A percentile compares a stretch with the other conserved stretches of the same genome.
These are phyloP conservation scores for Todiramphus saurophagus DNA, from an alignment of 2,113 vertebrate species.

Conservation along the genomic window DNA sequence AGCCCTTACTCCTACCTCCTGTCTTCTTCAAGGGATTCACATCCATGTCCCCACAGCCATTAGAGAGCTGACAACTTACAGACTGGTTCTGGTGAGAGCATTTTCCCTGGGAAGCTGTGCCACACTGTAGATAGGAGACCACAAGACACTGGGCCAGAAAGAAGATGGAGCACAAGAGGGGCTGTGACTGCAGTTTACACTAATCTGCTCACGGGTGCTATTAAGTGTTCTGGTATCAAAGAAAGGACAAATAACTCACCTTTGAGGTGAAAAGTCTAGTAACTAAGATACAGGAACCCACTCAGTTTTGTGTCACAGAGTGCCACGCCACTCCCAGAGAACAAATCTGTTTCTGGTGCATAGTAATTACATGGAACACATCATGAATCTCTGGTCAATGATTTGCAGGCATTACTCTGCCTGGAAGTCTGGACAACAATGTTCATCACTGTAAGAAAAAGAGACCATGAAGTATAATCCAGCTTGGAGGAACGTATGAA, in stretches of 20 bases:
- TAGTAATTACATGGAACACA: neutral
- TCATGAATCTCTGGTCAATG: neutral
- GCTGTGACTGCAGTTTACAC: neutral
- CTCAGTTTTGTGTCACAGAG: neutral
- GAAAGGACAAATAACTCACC: neutral
- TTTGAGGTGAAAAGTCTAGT: neutral
- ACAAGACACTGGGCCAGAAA: neutral
- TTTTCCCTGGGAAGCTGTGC: neutral
- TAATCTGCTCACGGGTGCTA: neutral
- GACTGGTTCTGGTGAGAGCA: neutral
- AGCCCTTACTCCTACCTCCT: neutral
- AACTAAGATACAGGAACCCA: neutral
- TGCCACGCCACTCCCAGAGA: neutral
- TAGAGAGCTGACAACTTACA: neutral
- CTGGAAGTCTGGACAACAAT: neutral
- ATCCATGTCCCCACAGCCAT: fast-evolving
- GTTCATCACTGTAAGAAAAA: neutral
- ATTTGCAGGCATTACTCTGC: neutral
- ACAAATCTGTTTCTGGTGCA: neutral
- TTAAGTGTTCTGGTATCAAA: neutral
- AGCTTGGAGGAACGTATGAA: neutral
- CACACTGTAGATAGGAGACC: neutral
- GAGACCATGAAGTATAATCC: neutral
- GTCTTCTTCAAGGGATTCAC: neutral
- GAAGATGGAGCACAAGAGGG: neutral